Percentiles rank a stretch among this genome's conserved stretches.
phyloP scores from a whole-genome alignment of 1,140 invertebrate species.

The Pollicipes pollicipes region DNA sequence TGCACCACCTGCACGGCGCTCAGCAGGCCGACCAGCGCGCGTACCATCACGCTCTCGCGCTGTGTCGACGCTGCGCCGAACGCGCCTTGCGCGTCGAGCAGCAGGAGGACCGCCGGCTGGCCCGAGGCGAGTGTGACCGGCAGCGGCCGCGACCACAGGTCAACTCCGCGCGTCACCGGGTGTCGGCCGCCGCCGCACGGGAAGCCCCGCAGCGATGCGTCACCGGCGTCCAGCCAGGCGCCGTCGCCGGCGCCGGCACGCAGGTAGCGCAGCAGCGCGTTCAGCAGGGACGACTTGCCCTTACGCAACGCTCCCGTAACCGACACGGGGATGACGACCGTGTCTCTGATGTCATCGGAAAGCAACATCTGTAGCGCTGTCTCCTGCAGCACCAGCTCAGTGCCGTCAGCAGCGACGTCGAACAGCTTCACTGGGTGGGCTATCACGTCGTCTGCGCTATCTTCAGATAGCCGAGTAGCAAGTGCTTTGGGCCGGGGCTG shows the following conservation, averaged over 20 bases:
- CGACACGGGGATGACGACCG: neutral
- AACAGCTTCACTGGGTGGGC: no score
- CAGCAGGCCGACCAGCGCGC: constrained; percentile 8
- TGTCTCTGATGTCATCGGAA: neutral
- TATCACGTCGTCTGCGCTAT: no score
- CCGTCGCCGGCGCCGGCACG: no score
- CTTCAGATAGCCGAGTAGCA: no score
- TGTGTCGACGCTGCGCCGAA: neutral
- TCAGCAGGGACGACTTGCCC: neutral
- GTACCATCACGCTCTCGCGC: neutral
- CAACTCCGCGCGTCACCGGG: neutral
- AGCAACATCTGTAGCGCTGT: neutral
- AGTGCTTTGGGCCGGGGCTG: no score
- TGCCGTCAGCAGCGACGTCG: no score
- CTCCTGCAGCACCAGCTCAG: neutral
- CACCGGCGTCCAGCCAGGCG: neutral
- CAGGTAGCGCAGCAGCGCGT: neutral
- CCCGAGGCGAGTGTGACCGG: neutral
- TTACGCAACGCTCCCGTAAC: neutral
- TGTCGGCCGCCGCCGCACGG: neutral
- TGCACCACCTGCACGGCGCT: constrained; percentile 13
- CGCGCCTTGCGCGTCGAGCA: neutral
- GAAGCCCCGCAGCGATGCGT: neutral
- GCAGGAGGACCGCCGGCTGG: neutral
- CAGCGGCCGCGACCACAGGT: neutral